These are phyloP conservation scores for Philereme vetulata DNA, from an alignment of 2,888 invertebrate species.

Conservation along the genomic window DNA sequence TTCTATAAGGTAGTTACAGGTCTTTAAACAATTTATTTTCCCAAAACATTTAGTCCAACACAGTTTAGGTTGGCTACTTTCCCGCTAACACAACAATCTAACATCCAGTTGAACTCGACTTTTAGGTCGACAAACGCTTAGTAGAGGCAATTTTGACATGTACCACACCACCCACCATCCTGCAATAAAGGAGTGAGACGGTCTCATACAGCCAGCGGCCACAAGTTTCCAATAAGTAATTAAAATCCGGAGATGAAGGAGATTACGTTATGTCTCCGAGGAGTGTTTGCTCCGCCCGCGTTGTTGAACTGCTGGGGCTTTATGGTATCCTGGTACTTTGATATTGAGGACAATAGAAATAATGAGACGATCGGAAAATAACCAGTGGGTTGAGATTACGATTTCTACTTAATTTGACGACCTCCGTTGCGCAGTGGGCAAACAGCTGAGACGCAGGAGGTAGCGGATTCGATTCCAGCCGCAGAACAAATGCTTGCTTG, in stretches of 20 bases:
- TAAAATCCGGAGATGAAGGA: conserved; percentile 78
- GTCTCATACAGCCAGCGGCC: conserved; percentile 77
- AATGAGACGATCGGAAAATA: conserved; percentile 4
- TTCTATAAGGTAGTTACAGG: too few species aligned
- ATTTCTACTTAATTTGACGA: too few species aligned
- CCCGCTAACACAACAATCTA: too few species aligned
- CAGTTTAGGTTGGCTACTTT: too few species aligned
- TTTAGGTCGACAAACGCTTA: conserved; percentile 4
- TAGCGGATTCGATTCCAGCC: too few species aligned
- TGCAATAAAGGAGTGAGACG: conserved; percentile 75
- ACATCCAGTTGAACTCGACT: too few species aligned
- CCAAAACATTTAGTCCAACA: too few species aligned
- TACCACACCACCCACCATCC: conserved; percentile 53
- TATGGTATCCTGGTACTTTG: conserved; percentile 64
- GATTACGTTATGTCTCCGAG: conserved; percentile 74
- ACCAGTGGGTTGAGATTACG: neutral
- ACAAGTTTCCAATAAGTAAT: conserved; percentile 83
- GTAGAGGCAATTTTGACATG: conserved; percentile 49
- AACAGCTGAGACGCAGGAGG: too few species aligned
- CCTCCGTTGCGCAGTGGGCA: too few species aligned
- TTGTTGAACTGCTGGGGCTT: conserved; percentile 62
- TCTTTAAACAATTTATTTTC: too few species aligned
- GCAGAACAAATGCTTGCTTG: too few species aligned
- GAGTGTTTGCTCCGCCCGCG: conserved; percentile 68
- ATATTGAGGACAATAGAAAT: conserved; percentile 7